Base-by-base conservation (phyloP, 2,888 invertebrate genomes). In the Meandrusa payeni region DNA sequence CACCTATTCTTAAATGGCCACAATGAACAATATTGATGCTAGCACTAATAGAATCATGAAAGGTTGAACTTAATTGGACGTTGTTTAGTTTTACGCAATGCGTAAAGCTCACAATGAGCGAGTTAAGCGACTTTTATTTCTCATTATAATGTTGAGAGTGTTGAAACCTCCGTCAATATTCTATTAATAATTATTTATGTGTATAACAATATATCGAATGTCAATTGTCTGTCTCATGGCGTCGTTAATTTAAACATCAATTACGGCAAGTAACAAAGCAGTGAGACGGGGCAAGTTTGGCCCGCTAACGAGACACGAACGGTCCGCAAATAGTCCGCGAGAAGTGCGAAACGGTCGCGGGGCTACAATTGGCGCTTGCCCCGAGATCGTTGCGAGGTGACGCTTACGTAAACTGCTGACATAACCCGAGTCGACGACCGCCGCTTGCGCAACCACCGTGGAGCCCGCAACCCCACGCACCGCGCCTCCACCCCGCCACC, bases 341-440 rank as follows among this genome's bases (percentile, higher is more conserved):
- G 74, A 80, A 78, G 83, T 85, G 83, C 79, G 75, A 85, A 83
- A 76, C 66, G 74, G 67, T 72, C 72, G 58, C 76, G 75, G 72
- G 66, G 68, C 72, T 66, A 77, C 76, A 76, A 75, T 68, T 73
- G 78, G 74, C 70, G 75, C 69, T 69, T 71, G 78, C 65, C 63
- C 74, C 69, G 77, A 75, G 79, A 79, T 68, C 78, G 74, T 78
- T 78, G 80, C 85, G 82, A 83, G 80, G 79, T 77, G 78, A 76
- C 69, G 74, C 69, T 87, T 86, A 87, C 85, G 86, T 85, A 87
- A 87, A 68, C 66, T 62, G 67, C 82, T 86, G 87, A 87, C 83
- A 87, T 87, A 87, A 87, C 76, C n/a, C 80, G 73, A 83, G 86
- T 86, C 86, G 85, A 81, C 82, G 86, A 86, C 87, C 86, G 85